phyloP scores from a whole-genome alignment of 2,797 vertebrate species.

The Amazona finschi region DNA sequence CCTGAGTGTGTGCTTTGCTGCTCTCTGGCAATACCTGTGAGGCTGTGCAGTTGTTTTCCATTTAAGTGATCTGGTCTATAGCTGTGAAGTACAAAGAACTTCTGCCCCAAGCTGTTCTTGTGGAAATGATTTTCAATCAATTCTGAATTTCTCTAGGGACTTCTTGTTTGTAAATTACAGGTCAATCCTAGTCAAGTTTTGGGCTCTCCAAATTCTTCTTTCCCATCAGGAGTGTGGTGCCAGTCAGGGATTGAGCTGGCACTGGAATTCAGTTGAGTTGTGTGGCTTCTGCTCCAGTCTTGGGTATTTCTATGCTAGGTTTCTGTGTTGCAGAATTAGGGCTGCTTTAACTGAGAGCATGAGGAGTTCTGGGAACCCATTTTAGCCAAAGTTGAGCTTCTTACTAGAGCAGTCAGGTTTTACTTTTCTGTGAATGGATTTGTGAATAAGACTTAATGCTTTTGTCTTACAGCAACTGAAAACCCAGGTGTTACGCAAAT shows the following conservation, averaged over 20 bases:
- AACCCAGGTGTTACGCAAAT: not conserved
- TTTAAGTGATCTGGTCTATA: not conserved
- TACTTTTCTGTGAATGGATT: not conserved
- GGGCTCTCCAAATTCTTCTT: not conserved
- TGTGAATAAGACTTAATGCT: not conserved
- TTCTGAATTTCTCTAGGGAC: not conserved
- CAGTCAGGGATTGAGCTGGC: not conserved
- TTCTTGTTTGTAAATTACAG: not conserved
- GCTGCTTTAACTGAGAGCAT: not conserved
- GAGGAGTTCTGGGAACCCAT: not conserved
- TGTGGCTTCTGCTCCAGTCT: not conserved
- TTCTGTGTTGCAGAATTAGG: not conserved
- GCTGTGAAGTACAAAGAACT: not conserved
- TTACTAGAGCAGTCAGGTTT: not conserved
- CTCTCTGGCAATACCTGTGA: not conserved
- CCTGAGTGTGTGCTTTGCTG: not conserved
- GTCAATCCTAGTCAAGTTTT: not conserved
- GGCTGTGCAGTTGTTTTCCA: not conserved
- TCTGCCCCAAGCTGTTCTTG: not conserved
- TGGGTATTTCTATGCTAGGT: not conserved
- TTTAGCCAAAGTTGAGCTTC: not conserved
- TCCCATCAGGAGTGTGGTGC: not conserved
- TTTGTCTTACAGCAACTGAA: not conserved
- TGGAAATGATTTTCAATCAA: not conserved
- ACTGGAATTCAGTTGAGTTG: not conserved